Base-by-base conservation (phyloP, 2,888 invertebrate genomes). In the Oscheius sp. region DNA sequence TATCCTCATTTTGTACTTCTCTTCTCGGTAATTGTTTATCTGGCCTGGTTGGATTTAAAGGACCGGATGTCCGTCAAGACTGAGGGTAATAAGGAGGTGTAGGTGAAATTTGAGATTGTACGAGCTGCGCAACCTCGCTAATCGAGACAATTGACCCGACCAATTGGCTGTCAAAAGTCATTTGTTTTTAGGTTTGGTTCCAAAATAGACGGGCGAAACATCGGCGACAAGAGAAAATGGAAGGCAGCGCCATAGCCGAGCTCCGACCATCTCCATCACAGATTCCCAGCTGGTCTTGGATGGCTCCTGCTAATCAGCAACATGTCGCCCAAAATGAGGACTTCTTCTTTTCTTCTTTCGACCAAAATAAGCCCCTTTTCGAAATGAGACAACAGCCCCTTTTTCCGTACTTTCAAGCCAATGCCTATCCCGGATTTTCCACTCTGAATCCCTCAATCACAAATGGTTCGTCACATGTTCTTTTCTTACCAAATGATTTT, bases 141-240 rank as follows among this genome's bases (percentile, higher is more conserved):
- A 66, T 66, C 66, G 66, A 16, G 29, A 29, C 66, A 66, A 66
- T 66, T 66, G 66, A 27, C 13, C 52, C 29, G 27, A 27, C n/a
- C 52, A 27, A 29, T 27, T 49, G 41, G 52, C 49, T 66, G 66
- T 49, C 35, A 66, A 27, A 66, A 66, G 66, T 66, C 66, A 49
- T 29, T 27, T 16, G 9, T 35, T 75, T 87, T 58, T 61, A 86
- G 86, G 86, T 86, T 1, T 88, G 88, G 87, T 88, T 89, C 77
- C 88, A 88, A 76, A 88, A 88, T 78, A 80, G 88, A 12, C 80
- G 88, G n/a, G 88, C 88, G 29, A 88, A 88, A 73, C 83, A 85
- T 72, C 79, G 85, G 59, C 89, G 89, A 52, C 74, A 74, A 21
- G 74, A 74, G 45, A 87, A 87, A n/a, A 46, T 52, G 13, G 72